Evolutionary conservation across 2,888 invertebrate species (phyloP).

Genomic region (Metallyticus violacea): DNA sequence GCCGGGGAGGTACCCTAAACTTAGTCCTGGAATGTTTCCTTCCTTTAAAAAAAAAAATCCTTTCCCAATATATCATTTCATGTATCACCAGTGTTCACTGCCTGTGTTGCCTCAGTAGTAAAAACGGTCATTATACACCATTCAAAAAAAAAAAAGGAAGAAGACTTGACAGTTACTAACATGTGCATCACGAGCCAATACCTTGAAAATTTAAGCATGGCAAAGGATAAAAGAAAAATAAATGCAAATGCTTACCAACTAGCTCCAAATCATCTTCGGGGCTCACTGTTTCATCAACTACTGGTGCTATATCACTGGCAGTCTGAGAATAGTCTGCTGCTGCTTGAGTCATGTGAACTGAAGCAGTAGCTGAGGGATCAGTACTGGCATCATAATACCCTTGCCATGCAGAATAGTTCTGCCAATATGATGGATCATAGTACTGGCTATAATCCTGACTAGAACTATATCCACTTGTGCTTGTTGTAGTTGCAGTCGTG

Average conservation of each 20-base stretch:
- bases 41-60: too few species aligned
- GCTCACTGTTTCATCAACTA: constrained; percentile 25
- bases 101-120: too few species aligned
- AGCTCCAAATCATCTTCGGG: constrained; percentile 66
- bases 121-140: too few species aligned
- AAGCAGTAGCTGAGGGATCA: constrained; percentile 48
- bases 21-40: too few species aligned
- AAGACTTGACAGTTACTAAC: too few species aligned
- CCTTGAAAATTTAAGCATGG: too few species aligned
- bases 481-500: constrained; percentile 42
- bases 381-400: constrained; percentile 58
- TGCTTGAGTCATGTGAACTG: constrained; percentile 21
- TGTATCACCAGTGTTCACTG: too few species aligned
- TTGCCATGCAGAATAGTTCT: constrained; percentile 80
- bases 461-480: constrained; percentile 38
- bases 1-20: too few species aligned
- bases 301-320: constrained; percentile 18
- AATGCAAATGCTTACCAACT: constrained; percentile 62
- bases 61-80: too few species aligned
- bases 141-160: too few species aligned
- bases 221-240: too few species aligned
- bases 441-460: constrained; percentile 68
- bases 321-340: constrained; percentile 28
- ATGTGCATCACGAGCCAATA: too few species aligned
- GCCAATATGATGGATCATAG: constrained; percentile 85